Conservation (phyloP, 1,140 invertebrate genomes). For the Episyrphus balteatus region DNA sequence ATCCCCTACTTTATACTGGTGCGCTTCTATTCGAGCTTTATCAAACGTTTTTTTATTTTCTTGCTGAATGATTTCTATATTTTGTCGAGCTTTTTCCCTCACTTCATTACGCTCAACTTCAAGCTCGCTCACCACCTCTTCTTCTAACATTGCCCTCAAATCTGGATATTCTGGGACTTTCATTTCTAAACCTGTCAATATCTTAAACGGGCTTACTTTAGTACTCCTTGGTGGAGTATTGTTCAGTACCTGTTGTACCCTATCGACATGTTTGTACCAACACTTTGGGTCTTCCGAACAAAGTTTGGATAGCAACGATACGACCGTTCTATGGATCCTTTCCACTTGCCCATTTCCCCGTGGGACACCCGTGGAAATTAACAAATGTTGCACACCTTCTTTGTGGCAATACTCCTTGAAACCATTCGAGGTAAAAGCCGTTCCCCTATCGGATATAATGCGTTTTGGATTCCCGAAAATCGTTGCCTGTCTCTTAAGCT, state of each 20-base stretch:
- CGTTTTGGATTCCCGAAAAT: constrained; percentile 27
- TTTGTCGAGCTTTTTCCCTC: too few species aligned
- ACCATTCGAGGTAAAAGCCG: constrained; percentile 14
- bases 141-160: background rate
- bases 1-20: constrained; percentile 11
- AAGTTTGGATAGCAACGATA: constrained; percentile 15
- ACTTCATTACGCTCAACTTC: background rate
- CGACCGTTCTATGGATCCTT: constrained; percentile 12
- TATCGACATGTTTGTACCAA: constrained; percentile 12
- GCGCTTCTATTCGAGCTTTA: constrained; percentile 5
- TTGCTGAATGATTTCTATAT: too few species aligned
- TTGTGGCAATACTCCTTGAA: constrained; percentile 18
- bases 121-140: background rate
- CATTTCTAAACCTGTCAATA: constrained; percentile 13
- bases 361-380: constrained; percentile 13
- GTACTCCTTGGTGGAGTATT: constrained; percentile 11
- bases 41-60: too few species aligned
- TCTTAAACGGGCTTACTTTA: constrained; percentile 8
- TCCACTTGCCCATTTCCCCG: constrained; percentile 17
- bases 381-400: constrained; percentile 12
- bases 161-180: background rate
- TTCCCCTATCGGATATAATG: constrained; percentile 27
- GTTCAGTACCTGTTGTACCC: constrained; percentile 11
- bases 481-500: constrained; percentile 10
- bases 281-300: constrained; percentile 7